A percentile compares a stretch with the other conserved stretches of the same genome.
These are phyloP conservation scores for Harpegnathos saltator DNA, from an alignment of 1,140 invertebrate genomes.

Conservation along the genomic window DNA sequence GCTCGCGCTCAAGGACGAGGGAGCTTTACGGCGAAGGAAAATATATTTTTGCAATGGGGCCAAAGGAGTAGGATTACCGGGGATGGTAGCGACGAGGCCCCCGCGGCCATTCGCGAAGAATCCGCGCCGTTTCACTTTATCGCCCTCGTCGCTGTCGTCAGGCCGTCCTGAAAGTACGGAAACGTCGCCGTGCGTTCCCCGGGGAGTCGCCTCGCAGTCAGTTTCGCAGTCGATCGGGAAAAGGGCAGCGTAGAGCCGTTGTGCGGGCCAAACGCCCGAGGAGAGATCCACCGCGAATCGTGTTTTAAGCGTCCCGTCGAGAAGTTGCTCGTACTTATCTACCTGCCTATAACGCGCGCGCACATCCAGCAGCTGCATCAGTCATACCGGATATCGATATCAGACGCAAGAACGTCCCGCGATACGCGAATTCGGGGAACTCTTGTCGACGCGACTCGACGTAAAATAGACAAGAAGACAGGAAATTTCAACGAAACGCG, in stretches of 20 bases:
- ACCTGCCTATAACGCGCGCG: too few species aligned
- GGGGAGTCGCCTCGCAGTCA: constrained; percentile 51
- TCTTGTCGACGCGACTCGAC: background rate
- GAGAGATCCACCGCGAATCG: constrained; percentile 47
- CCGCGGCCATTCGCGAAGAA: constrained; percentile 62
- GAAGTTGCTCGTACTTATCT: background rate
- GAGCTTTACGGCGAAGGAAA: constrained; percentile 51
- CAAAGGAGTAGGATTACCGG: constrained; percentile 49
- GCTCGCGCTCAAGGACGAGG: background rate
- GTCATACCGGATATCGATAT: constrained; percentile 13
- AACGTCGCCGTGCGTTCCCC: constrained; percentile 51
- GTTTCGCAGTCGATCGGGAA: constrained; percentile 46
- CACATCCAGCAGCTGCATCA: background rate
- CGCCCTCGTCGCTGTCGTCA: constrained; percentile 30
- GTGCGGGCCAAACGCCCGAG: background rate
- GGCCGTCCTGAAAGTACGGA: constrained; percentile 67
- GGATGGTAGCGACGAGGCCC: constrained; percentile 57
- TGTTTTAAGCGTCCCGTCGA: constrained; percentile 34
- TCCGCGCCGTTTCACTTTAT: constrained; percentile 72
- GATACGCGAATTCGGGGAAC: background rate
- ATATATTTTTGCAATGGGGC: constrained; percentile 63
- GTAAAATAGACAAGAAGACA: background rate
- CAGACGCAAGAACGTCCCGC: background rate
- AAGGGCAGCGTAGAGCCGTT: background rate
- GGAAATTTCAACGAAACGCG: too few species aligned